phyloP scores from a whole-genome alignment of 1,140 invertebrate genomes.

The Papilio dardanus region DNA sequence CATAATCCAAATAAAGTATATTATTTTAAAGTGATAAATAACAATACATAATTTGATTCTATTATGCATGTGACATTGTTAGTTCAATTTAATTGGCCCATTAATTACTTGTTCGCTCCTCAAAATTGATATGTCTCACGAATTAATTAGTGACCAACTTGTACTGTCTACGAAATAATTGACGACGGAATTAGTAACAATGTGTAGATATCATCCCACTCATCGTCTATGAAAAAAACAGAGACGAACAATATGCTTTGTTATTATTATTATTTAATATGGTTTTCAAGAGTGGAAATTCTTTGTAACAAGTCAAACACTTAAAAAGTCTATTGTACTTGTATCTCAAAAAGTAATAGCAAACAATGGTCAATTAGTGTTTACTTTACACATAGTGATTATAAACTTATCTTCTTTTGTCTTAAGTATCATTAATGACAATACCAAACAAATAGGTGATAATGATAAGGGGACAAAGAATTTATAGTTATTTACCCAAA shows the following conservation, averaged over 20 bases:
- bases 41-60: neutral
- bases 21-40: no score
- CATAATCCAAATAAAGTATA: no score
- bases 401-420: slow-evolving; percentile 2
- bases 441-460: slow-evolving; percentile 11
- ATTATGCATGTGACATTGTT: slow-evolving; percentile 35
- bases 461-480: slow-evolving; percentile 4
- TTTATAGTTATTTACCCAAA: neutral
- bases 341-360: neutral
- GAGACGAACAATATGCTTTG: neutral
- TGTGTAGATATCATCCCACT: neutral
- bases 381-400: neutral
- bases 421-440: slow-evolving; percentile 14
- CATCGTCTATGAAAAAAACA: neutral
- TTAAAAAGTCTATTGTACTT: neutral
- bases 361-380: neutral
- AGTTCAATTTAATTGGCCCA: slow-evolving; percentile 39
- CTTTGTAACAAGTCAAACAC: neutral
- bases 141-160: slow-evolving; percentile 18
- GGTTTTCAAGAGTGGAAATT: neutral
- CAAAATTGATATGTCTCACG: slow-evolving; percentile 9
- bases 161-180: slow-evolving; percentile 16
- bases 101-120: slow-evolving; percentile 31
- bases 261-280: no score
- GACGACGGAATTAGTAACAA: neutral